A percentile compares a stretch with the other conserved stretches of the same genome.
These are phyloP conservation scores for Noctua pronuba DNA, from an alignment of 2,888 invertebrate genomes.

Conservation along the genomic window DNA sequence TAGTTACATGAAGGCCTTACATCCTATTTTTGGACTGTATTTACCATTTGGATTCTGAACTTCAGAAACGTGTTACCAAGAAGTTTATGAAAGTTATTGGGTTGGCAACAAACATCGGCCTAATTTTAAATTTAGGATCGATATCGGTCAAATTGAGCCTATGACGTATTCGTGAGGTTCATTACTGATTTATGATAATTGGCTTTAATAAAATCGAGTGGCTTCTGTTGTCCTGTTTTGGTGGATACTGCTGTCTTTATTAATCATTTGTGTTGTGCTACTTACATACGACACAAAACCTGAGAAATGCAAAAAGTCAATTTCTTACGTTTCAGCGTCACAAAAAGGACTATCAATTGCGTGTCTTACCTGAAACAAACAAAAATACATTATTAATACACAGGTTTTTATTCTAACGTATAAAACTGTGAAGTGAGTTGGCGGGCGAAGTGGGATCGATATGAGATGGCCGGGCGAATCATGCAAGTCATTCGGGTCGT, in stretches of 20 bases:
- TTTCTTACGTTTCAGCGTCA: slow-evolving; percentile 27
- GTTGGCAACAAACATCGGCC: slow-evolving; percentile 65
- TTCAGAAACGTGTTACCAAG: slow-evolving; percentile 31
- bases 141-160: slow-evolving; percentile 66
- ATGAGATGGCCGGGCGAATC: slow-evolving; percentile 77
- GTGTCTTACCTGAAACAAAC: slow-evolving; percentile 80
- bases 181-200: slow-evolving; percentile 78
- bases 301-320: slow-evolving; percentile 7
- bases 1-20: neutral
- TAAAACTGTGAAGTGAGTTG: slow-evolving; percentile 67
- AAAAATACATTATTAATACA: slow-evolving; percentile 67
- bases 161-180: slow-evolving; percentile 72
- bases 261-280: slow-evolving; percentile 9
- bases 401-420: slow-evolving; percentile 51
- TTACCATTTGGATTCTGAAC: slow-evolving; percentile 15
- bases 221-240: slow-evolving; percentile 48
- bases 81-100: slow-evolving; percentile 44
- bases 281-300: slow-evolving; percentile 5
- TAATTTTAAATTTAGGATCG: slow-evolving; percentile 71
- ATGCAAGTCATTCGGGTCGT: slow-evolving; percentile 87
- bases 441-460: slow-evolving; percentile 77
- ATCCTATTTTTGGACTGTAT: slow-evolving; percentile 27
- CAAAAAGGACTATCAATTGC: slow-evolving; percentile 47
- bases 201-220: slow-evolving; percentile 74
- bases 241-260: slow-evolving; percentile 25